Base-by-base conservation (phyloP, 2,888 invertebrate genomes). In the Achlya flavicornis region DNA sequence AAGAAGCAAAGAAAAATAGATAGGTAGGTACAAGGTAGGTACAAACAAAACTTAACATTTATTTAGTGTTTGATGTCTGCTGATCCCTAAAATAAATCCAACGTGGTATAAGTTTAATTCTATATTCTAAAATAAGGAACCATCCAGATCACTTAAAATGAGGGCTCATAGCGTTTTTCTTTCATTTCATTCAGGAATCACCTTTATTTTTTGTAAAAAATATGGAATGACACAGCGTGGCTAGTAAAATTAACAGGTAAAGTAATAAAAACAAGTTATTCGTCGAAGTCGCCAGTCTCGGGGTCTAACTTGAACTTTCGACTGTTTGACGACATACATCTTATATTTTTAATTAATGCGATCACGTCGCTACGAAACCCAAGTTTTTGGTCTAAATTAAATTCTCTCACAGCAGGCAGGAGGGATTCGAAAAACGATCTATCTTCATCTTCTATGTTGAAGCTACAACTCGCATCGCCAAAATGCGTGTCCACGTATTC, bases 401-500 rank as follows among this genome's bases (percentile, higher is more conserved):
- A 90, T 61, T 83, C 80, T 63, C 88, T 84, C 4, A 91, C 87
- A 2, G 89, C 88, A 1, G 91, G 91, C 61, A 92, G 64, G 14
- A 92, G 77, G 0, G 91, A 91, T 61, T 90, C 88, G 71, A 92
- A 91, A 68, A 91, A 92, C 16, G 88, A 86, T 63, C 80, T 83
- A 58, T 91, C 92, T n/a, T 89, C 91, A 48, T 91, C 91, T 32
- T 85, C 86, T 0, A 69, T 63, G 2, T 73, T 61, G 61, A 70
- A 78, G 64, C 75, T 81, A 62, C 73, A 73, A 1, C 72, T 66
- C 6, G 83, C 70, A n/a, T 81, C 85, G 5, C 81, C 67, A 46
- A 78, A 81, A 4, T 80, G 80, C 0, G 85, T 75, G 58, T 88
- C 86, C 7, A 89, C 85, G 65, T 85, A 89, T 66, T 90, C 90